Evolutionary conservation across 2,888 invertebrate genomes (phyloP), one percentile per base, ranked within the genome.

Genomic region (Ptychoptera albimana): DNA sequence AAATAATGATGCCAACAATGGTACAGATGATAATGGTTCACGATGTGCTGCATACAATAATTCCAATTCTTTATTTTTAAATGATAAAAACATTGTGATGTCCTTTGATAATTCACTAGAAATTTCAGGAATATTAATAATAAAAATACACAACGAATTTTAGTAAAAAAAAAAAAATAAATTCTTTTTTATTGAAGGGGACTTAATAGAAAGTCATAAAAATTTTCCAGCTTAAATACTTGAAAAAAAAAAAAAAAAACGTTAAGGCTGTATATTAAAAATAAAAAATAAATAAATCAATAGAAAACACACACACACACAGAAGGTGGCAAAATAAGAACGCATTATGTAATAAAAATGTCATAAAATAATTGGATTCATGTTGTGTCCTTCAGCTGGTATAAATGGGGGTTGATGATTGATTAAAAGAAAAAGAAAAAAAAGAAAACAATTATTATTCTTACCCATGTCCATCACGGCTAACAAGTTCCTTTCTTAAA

Each of bases 401-500:
- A n/a, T n/a, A n/a, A n/a, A n/a, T n/a, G n/a, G n/a, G n/a, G n/a
- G n/a, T n/a, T n/a, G n/a, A 16, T 37, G 12, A 30, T 14, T 13
- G n/a, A 44, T 39, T 7, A 11, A 29, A 42, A 10, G 14, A n/a
- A 45, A 15, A 35, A 42, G 39, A 36, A 35, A 23, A 39, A 30
- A 11, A 34, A 35, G 31, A 46, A 13, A 42, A 32, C 29, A 42
- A 48, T 12, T n/a, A n/a, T 12, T n/a, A n/a, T 34, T 67, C 67
- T 72, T 70, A 84, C 85, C 77, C 82, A 64, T 83, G 79, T 42
- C 83, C 82, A 64, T 89, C 86, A 57, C 87, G 73, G 60, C 80
- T 83, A 52, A 87, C 81, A 46, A 91, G 72, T 61, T 91, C 91
- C 60, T 86, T 82, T 55, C 82, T 72, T 54, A 91, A 71, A 59